These are phyloP conservation scores for Notolabrus celidotus DNA, from an alignment of 2,797 vertebrate species.

Conservation along the genomic window DNA sequence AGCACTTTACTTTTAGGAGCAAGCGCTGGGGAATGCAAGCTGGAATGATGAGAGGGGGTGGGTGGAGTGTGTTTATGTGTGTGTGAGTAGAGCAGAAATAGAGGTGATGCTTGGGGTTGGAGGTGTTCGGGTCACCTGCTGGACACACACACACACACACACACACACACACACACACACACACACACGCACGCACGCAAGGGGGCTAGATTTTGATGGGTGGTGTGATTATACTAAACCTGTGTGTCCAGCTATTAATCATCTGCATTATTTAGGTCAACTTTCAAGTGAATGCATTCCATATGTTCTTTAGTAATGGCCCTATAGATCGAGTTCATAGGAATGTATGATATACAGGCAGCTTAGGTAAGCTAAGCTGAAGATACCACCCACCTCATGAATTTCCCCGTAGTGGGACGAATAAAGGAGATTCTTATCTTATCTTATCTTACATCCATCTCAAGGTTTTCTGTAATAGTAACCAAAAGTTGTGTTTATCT, in stretches of 20 bases:
- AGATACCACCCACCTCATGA: neutral
- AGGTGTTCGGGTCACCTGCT: slow-evolving; percentile 33
- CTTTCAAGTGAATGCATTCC: slow-evolving; percentile 33
- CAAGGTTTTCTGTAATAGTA: no score
- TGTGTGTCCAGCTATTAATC: slow-evolving; percentile 69
- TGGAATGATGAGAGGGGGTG: slow-evolving; percentile 43
- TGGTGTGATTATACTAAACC: slow-evolving; percentile 69
- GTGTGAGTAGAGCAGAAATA: slow-evolving; percentile 18
- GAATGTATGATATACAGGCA: neutral
- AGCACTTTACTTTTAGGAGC: slow-evolving; percentile 74
- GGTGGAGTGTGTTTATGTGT: slow-evolving; percentile 27
- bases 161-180: slow-evolving; percentile 17
- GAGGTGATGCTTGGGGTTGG: slow-evolving; percentile 25
- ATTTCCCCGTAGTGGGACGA: no score
- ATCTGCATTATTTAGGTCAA: slow-evolving; percentile 68
- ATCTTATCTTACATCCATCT: no score
- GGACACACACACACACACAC: slow-evolving; percentile 22
- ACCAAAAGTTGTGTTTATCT: no score
- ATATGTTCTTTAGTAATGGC: slow-evolving; percentile 1
- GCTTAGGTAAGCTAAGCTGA: neutral
- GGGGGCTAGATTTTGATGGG: slow-evolving; percentile 39
- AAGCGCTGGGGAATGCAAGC: slow-evolving; percentile 37
- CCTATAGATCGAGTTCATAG: slow-evolving; percentile 2
- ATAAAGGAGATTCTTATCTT: no score
- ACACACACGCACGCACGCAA: neutral